Evolutionary conservation across 2,113 vertebrate species (phyloP), one percentile per base, ranked within the genome.

Genomic region (Oceanites oceanicus): DNA sequence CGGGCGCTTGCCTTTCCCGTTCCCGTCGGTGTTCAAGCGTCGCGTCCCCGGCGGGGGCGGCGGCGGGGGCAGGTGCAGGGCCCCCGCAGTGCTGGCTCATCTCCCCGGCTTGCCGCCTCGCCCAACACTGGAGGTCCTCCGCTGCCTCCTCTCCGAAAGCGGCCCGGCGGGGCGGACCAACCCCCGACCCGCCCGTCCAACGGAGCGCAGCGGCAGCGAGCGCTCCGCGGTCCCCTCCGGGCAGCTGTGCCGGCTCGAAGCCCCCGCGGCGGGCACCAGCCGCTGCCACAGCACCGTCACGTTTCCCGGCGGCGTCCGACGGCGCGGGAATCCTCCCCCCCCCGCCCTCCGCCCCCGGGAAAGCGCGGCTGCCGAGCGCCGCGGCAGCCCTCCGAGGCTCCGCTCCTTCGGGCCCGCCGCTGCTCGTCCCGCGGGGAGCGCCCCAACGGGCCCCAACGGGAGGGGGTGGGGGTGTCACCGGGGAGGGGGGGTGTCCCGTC

Each of bases 301-400:
- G 13, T n/a, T 66, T 68, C 30, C 22, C 13, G 29, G 6, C 19
- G 14, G 11, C 12, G 11, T 15, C 38, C 45, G 32, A 36, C 36
- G 11, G 15, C 7, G 9, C 8, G 26, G 23, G 13, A 3, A 63
- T 4, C 7, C 42, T n/a, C n/a, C 59, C 11, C n/a, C n/a, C n/a
- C 26, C 38, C 16, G 26, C 20, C 19, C 20, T 11, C 10, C 17
- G 5, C 0, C 5, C 7, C 10, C 13, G 1, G 47, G 19, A 50
- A 34, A 17, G 20, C 5, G 52, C 10, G 19, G 50, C 50, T 18
- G 61, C 55, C 15, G 27, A 61, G 22, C 36, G 13, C 34, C 18
- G n/a, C 11, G 9, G 38, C 72, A 26, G 45, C 25, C 5, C 18
- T 7, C 25, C 5, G 19, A 22, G 5, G 11, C 23, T 55, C n/a